These are phyloP conservation scores for Cydia amplana DNA, from an alignment of 1,140 invertebrate species.

Conservation along the genomic window DNA sequence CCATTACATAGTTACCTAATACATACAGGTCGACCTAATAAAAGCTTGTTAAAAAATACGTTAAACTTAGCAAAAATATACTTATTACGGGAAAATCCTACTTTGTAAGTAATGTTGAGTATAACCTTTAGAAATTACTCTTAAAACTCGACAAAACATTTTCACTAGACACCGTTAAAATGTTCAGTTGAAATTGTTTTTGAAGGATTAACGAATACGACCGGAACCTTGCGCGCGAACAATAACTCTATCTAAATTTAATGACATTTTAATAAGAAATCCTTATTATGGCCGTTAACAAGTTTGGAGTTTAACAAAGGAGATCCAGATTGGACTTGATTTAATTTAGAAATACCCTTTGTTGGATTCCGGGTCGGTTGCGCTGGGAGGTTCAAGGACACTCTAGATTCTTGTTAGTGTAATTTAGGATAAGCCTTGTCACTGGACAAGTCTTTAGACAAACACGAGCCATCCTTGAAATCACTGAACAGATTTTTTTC, in stretches of 20 bases:
- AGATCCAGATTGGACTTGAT: slow-evolving; percentile 23
- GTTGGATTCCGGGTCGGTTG: neutral
- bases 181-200: slow-evolving; percentile 15
- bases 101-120: too few species aligned
- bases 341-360: slow-evolving; percentile 23
- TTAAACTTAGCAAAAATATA: too few species aligned
- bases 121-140: too few species aligned
- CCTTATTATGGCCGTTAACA: slow-evolving; percentile 27
- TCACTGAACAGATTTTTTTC: too few species aligned
- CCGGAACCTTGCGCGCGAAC: slow-evolving; percentile 2
- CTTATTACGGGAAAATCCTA: too few species aligned
- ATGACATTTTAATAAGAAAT: slow-evolving; percentile 21
- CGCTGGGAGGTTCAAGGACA: neutral
- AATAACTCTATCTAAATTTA: slow-evolving; percentile 18
- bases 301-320: slow-evolving; percentile 7
- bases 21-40: too few species aligned
- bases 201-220: neutral
- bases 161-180: slow-evolving; percentile 2
- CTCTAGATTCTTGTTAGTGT: slow-evolving; percentile 15
- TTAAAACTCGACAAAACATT: neutral
- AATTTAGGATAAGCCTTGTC: neutral
- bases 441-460: neutral
- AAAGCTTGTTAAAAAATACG: too few species aligned
- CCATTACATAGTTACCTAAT: too few species aligned
- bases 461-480: neutral